Evolutionary conservation across 2,888 invertebrate genomes (phyloP).

Genomic region (Heliconius erato): DNA sequence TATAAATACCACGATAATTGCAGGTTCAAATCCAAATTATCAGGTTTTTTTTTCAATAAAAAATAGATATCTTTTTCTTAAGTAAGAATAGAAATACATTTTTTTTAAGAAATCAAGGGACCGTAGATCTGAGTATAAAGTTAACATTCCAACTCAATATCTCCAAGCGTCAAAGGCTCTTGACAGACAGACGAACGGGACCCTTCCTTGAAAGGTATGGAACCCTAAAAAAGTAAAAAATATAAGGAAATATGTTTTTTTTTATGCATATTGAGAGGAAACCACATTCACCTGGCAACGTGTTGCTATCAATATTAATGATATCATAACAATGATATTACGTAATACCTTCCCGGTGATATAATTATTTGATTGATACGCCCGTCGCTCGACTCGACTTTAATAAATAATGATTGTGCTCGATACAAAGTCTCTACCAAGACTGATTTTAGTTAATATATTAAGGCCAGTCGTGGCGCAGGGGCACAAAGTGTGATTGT

Average conservation of each 20-base stretch:
- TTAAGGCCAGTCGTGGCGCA: neutral
- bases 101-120: no score
- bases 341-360: constrained; percentile 39
- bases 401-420: constrained; percentile 20
- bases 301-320: constrained; percentile 41
- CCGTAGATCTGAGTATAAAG: no score
- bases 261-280: constrained; percentile 15
- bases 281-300: constrained; percentile 18
- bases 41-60: no score
- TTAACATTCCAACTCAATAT: no score
- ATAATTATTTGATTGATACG: constrained; percentile 39
- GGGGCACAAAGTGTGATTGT: no score
- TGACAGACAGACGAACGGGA: no score
- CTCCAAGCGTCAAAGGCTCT: no score
- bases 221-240: neutral
- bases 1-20: no score
- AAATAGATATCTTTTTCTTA: no score
- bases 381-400: constrained; percentile 34
- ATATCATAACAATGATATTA: constrained; percentile 41
- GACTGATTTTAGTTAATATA: constrained; percentile 1
- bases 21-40: no score
- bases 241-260: neutral
- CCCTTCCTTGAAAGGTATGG: no score
- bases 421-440: constrained; percentile 12
- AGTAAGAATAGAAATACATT: no score